These are phyloP conservation scores for Paradoxurus hermaphroditus DNA, from an alignment of 2,113 vertebrate genomes.

Conservation along the genomic window DNA sequence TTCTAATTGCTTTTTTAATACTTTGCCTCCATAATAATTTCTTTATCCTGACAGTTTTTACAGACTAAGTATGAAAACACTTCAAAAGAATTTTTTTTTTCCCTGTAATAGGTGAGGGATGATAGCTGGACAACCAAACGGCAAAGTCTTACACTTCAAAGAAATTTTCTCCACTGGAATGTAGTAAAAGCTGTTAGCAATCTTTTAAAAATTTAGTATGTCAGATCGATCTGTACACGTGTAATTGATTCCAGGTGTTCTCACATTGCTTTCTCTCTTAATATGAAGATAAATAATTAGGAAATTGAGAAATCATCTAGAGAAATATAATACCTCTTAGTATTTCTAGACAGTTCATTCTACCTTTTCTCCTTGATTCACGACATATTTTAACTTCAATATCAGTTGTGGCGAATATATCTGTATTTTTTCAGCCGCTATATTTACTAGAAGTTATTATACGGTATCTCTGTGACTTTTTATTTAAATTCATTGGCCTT, in stretches of 20 bases:
- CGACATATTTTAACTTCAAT: background rate
- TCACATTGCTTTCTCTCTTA: background rate
- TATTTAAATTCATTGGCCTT: background rate
- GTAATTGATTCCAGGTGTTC: background rate
- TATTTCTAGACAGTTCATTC: background rate
- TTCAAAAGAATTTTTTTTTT: constrained; percentile 14
- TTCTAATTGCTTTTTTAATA: constrained; percentile 65
- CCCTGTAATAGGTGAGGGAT: background rate
- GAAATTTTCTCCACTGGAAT: background rate
- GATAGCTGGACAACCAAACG: background rate
- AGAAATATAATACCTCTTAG: background rate
- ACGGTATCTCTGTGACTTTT: background rate
- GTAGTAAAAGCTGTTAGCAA: background rate
- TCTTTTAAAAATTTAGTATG: background rate
- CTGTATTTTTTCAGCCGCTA: background rate
- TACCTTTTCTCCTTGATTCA: background rate
- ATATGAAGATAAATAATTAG: background rate
- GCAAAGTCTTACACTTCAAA: background rate
- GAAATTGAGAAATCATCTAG: background rate
- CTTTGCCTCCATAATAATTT: constrained; percentile 29
- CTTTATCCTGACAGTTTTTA: constrained; percentile 49
- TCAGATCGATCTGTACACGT: background rate
- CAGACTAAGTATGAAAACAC: background rate
- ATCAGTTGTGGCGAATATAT: background rate
- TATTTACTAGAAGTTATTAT: background rate